phyloP scores from a whole-genome alignment of 2,113 vertebrate genomes.

The Ctenomys sociabilis region DNA sequence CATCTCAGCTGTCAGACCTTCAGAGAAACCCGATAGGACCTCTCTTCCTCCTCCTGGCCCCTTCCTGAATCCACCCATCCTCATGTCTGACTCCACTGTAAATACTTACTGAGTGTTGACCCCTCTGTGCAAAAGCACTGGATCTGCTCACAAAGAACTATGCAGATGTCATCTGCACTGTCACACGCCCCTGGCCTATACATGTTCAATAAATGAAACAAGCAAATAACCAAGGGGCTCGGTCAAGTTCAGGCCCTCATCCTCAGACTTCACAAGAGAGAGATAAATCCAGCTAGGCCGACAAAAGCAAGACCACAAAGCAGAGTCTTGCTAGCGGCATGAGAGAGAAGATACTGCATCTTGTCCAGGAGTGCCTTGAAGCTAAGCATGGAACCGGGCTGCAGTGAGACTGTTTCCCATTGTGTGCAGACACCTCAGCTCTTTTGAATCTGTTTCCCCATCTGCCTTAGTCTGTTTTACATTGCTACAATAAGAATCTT shows the following conservation, averaged over 20 bases:
- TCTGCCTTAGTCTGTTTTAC: not conserved
- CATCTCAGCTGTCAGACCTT: not conserved
- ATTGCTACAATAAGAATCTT: not conserved
- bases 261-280: not conserved
- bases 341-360: not conserved
- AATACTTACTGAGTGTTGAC: not conserved
- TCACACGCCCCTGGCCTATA: not conserved
- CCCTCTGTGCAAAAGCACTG: not conserved
- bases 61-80: rapidly evolving
- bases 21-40: not conserved
- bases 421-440: not conserved
- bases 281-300: not conserved
- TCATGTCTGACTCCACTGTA: no score
- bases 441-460: not conserved
- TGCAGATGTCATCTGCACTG: not conserved
- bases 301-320: not conserved
- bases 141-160: not conserved
- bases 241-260: not conserved
- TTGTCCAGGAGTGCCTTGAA: no score
- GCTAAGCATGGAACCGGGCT: rapidly evolving
- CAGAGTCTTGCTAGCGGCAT: not conserved
- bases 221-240: not conserved
- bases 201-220: not conserved
- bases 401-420: not conserved
- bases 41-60: not conserved